Percentiles rank a stretch among this genome's conserved stretches.
Conservation (phyloP, 2,888 invertebrate species). For the Lasioglossum oenotherae region DNA sequence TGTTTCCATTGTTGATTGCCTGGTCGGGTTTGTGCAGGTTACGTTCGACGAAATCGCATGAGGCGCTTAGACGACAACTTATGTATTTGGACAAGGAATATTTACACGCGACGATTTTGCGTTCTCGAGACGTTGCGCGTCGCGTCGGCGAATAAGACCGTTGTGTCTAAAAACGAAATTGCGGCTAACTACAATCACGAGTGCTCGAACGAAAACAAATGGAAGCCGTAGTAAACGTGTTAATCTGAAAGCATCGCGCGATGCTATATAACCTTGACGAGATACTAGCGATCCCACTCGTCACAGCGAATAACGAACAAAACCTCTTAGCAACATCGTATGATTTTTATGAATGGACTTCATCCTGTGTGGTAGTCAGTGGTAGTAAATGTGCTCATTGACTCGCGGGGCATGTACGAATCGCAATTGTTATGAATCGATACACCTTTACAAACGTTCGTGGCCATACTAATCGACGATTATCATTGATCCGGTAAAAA, state of each 20-base stretch:
- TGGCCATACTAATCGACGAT: neutral
- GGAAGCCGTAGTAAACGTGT: conserved; percentile 23
- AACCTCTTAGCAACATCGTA: conserved; percentile 66
- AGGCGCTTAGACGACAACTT: neutral
- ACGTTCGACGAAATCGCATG: conserved; percentile 30
- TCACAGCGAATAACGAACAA: conserved; percentile 46
- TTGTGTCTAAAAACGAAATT: conserved; percentile 27
- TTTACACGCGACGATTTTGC: neutral
- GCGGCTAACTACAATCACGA: neutral
- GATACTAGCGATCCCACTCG: conserved; percentile 11
- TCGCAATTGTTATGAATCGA: conserved; percentile 17
- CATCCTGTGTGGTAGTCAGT: conserved; percentile 46
- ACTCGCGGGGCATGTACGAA: conserved; percentile 34
- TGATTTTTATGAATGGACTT: conserved; percentile 74
- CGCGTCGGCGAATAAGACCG: conserved; percentile 17
- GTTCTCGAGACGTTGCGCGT: neutral
- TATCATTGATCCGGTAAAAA: neutral
- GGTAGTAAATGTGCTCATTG: conserved; percentile 58
- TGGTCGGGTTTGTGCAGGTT: conserved; percentile 7
- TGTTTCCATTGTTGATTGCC: conserved; percentile 42
- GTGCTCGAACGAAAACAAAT: conserved; percentile 52
- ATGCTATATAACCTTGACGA: conserved; percentile 33
- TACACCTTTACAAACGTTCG: neutral
- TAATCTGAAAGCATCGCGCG: conserved; percentile 17
- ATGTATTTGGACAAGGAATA: conserved; percentile 36